Evolutionary conservation across 2,113 vertebrate genomes (phyloP).

Genomic region (Hemicordylus capensis): DNA sequence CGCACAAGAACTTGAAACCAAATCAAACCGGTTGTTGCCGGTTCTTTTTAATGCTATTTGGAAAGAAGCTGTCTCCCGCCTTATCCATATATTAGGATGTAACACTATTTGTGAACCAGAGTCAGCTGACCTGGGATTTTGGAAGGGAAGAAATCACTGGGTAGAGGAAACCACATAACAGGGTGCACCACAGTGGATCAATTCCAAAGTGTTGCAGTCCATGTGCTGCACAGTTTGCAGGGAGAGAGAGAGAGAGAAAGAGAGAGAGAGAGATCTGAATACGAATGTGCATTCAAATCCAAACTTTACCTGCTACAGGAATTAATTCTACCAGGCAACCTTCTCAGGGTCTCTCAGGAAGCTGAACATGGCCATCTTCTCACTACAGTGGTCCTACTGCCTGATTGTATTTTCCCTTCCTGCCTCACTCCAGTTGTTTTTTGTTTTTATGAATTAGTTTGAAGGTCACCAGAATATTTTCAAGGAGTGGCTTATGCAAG

Average conservation of each 20-base stretch:
- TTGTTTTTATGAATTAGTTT: conserved; percentile 54
- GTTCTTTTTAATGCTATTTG: no score
- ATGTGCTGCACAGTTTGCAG: accelerated
- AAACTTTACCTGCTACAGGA: conserved; percentile 27
- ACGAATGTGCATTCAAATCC: accelerated
- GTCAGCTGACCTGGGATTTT: neutral
- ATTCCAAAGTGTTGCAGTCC: neutral
- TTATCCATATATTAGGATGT: neutral
- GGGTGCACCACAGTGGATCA: neutral
- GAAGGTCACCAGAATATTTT: conserved; percentile 65
- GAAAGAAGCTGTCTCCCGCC: neutral
- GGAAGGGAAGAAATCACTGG: neutral
- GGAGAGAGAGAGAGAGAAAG: no score
- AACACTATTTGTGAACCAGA: neutral
- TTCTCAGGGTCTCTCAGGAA: accelerated
- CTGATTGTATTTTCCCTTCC: accelerated
- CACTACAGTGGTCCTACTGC: neutral
- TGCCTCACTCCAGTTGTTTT: conserved; percentile 6
- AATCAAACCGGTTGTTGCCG: neutral
- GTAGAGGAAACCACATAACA: neutral
- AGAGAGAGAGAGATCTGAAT: neutral
- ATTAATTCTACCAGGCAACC: neutral
- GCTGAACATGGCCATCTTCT: neutral
- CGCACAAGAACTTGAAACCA: neutral
- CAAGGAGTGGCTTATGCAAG: conserved; percentile 65